Evolutionary conservation across 2,888 invertebrate genomes (phyloP), one percentile per base, ranked within the genome.

Genomic region (Bruchidius siliquastri): DNA sequence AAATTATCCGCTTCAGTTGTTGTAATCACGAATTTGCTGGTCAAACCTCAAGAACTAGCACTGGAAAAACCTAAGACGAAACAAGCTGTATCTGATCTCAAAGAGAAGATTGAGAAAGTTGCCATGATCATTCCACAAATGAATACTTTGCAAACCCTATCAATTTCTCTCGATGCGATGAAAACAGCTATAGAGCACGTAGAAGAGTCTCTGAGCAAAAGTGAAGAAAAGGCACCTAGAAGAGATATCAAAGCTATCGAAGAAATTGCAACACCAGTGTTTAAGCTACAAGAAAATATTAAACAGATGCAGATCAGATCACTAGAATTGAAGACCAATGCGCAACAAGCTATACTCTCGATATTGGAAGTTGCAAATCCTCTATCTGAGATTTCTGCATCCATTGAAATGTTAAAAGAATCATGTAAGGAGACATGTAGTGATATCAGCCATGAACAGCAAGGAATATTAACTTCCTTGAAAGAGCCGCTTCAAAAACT

Each of bases 31-130:
- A 71, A 69, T 22, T 67, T 26, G 32, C 13, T 73, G 20, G 73
- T 79, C 72, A 67, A 77, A n/a, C 72, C 76, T 0, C 72, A 74
- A 26, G 66, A 72, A 22, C 18, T 73, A 18, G 75, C 78, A 66
- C 68, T 74, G 67, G 74, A 77, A 74, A 77, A 76, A 73, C 71
- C 77, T 3, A 75, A 79, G 74, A n/a, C 79, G 22, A 67, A 70
- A 22, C 49, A 73, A 67, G 74, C 74, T 8, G 22, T 22, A 22
- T 8, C 67, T 20, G 22, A 13, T 20, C 22, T 68, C 70, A 71
- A 69, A 71, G 22, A 68, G 21, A 21, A 68, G 20, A 4, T 68
- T 18, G 32, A 71, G 30, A 26, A 20, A 71, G 71, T 71, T 0
- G 20, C 20, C 13, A 18, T 49, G 49, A 18, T 49, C 49, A 49